Percentiles rank a stretch among this genome's conserved stretches.
phyloP scores from a whole-genome alignment of 2,797 vertebrate genomes.

The Notamacropus eugenii region DNA sequence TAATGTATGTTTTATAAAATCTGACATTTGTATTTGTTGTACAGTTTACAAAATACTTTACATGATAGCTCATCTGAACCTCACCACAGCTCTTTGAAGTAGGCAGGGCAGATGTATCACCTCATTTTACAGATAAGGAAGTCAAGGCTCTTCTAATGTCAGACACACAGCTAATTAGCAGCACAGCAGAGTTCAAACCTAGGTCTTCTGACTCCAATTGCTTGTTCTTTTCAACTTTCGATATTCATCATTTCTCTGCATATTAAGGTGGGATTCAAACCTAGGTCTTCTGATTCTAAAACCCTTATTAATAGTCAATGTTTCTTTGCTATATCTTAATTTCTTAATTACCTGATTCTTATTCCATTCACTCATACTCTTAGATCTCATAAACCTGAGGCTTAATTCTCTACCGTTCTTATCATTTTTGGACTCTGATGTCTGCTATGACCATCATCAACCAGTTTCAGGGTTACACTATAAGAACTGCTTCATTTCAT shows the following conservation, averaged over 20 bases:
- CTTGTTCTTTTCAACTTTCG: neutral
- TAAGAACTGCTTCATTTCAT: slow-evolving; percentile 25
- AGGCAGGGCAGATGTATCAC: neutral
- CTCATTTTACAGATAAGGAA: neutral
- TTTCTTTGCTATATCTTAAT: neutral
- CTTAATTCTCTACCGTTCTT: neutral
- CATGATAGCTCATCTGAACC: neutral
- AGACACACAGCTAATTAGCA: neutral
- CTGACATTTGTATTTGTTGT: neutral
- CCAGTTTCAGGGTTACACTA: slow-evolving; percentile 24
- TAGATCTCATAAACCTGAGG: slow-evolving; percentile 6
- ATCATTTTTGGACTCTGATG: neutral
- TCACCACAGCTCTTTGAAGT: neutral
- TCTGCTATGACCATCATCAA: neutral
- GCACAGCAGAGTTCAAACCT: neutral
- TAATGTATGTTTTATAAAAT: neutral
- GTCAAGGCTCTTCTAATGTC: neutral
- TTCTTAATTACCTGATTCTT: neutral
- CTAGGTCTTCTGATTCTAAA: neutral
- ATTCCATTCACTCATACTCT: slow-evolving; percentile 1
- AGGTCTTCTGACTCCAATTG: neutral
- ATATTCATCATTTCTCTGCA: neutral
- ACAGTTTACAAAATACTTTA: neutral
- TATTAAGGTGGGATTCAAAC: neutral
- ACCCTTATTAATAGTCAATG: neutral